A percentile compares a stretch with the other conserved stretches of the same genome.
Evolutionary conservation across 1,140 invertebrate genomes (phyloP).

Genomic region (Eciton burchellii): DNA sequence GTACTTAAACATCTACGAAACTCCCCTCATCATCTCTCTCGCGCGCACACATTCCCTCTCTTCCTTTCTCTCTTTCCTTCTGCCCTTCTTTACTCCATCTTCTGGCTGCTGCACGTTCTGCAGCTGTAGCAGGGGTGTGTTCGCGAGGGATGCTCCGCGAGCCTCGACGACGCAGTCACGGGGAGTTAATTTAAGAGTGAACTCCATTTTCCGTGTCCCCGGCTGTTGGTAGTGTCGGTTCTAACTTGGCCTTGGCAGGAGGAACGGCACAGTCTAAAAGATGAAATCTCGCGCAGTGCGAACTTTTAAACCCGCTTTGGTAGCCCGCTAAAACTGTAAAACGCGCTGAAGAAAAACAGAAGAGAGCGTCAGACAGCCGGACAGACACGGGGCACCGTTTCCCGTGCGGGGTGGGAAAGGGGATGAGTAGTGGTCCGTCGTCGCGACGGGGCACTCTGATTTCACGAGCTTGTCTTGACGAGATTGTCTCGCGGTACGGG

Average conservation of each 20-base stretch:
- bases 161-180: constrained; percentile 49
- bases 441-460: background rate
- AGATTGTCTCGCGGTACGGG: background rate
- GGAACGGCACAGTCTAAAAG: constrained; percentile 39
- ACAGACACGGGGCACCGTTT: background rate
- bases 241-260: constrained; percentile 26
- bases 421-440: background rate
- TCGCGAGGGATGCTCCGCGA: constrained; percentile 35
- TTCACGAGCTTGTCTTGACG: background rate
- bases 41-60: too few relatives aligned
- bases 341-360: background rate
- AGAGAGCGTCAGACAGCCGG: background rate
- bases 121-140: constrained; percentile 49
- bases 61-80: background rate
- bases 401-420: background rate
- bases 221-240: background rate
- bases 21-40: background rate
- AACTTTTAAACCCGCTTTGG: constrained; percentile 55
- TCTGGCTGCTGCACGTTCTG: constrained; percentile 4
- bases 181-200: constrained; percentile 73
- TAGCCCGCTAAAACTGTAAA: background rate
- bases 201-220: constrained; percentile 70
- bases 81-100: constrained; percentile 21
- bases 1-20: constrained; percentile 52
- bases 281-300: constrained; percentile 38